These are phyloP conservation scores for Chionomys nivalis DNA, from an alignment of 2,113 vertebrate species.

Conservation along the genomic window DNA sequence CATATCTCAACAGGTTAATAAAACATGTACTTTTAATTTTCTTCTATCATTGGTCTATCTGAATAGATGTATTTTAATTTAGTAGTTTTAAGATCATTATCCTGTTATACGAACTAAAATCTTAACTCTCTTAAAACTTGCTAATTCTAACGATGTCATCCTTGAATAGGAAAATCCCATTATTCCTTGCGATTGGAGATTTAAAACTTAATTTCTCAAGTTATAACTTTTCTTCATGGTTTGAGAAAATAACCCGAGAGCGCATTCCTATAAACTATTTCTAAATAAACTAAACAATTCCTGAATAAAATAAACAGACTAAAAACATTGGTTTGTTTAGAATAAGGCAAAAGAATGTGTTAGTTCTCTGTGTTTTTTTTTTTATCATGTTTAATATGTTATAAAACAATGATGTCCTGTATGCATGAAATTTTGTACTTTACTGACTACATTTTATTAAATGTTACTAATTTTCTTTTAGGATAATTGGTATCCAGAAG, in stretches of 20 bases:
- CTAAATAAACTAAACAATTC: neutral
- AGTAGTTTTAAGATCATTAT: constrained; percentile 2
- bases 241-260: neutral
- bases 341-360: neutral
- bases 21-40: neutral
- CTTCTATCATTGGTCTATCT: neutral
- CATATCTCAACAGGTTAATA: neutral
- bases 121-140: neutral
- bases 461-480: neutral
- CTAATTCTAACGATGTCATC: neutral
- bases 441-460: neutral
- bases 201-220: constrained; percentile 38
- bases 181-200: neutral
- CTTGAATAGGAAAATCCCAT: constrained; percentile 9
- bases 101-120: neutral
- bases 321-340: neutral
- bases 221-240: neutral
- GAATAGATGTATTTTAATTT: constrained; percentile 3
- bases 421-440: neutral
- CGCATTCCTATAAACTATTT: neutral
- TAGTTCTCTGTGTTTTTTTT: constrained; percentile 1
- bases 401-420: neutral
- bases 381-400: neutral
- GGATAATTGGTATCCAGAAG: neutral
- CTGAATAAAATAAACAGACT: neutral